Percentiles rank a stretch among this genome's conserved stretches.
Evolutionary conservation across 30 jellyfish, hydroid and myxozoan genomes (phyloP).

Genomic region (Turritopsis rubra): DNA sequence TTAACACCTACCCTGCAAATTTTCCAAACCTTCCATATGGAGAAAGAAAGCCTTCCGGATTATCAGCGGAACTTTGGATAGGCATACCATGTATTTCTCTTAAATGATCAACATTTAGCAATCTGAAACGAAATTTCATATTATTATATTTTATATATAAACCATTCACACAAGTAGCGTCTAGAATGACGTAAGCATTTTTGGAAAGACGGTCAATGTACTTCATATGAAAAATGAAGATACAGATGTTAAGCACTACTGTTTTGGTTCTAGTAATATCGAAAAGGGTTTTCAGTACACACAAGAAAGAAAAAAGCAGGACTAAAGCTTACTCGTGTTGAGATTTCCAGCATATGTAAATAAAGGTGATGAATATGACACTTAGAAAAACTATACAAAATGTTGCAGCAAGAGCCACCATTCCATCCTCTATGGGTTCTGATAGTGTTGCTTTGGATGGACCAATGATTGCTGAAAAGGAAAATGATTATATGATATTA

Average conservation of each 20-base stretch:
- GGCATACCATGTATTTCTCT: neutral
- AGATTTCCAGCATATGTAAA: slow-evolving; percentile 49
- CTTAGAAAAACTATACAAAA: slow-evolving; percentile 31
- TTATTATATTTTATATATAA: too few species aligned
- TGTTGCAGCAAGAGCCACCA: slow-evolving; percentile 79
- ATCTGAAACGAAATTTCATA: neutral
- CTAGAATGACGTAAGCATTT: too few species aligned
- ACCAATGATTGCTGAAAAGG: neutral
- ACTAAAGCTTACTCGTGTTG: slow-evolving; percentile 67
- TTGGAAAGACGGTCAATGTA: too few species aligned
- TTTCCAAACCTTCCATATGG: neutral
- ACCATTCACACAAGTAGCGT: too few species aligned
- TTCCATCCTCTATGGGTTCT: slow-evolving; percentile 49
- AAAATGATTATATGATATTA: neutral
- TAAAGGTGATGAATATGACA: slow-evolving; percentile 32
- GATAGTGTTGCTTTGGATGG: slow-evolving; percentile 8
- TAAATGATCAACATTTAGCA: neutral
- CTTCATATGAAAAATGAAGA: too few species aligned
- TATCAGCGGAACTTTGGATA: neutral
- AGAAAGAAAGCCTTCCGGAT: neutral
- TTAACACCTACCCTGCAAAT: slow-evolving; percentile 6
- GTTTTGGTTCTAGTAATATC: too few species aligned
- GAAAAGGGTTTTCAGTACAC: too few species aligned
- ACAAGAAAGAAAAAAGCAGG: neutral
- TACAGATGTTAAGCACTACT: too few species aligned